Conservation (phyloP, 2,113 vertebrate genomes). For the Lipotes vexillifer region DNA sequence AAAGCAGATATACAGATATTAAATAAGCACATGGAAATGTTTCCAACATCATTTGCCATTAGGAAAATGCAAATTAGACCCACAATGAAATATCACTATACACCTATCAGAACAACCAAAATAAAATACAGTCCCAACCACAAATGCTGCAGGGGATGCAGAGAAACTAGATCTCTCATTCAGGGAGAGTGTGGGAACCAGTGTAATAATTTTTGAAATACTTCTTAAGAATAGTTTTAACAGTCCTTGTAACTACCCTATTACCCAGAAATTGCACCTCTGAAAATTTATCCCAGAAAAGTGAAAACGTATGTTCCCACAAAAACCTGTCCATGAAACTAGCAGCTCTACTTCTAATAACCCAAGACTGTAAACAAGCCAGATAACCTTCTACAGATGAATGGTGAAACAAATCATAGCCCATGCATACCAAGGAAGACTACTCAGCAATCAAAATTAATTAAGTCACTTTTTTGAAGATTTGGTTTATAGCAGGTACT, state of each 20-base stretch:
- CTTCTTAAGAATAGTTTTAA: not conserved
- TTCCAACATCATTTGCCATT: not conserved
- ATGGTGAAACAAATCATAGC: not conserved
- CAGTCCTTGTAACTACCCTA: not conserved
- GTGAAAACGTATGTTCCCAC: not conserved
- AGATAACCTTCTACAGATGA: not conserved
- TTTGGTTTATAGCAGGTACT: not conserved
- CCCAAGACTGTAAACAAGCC: not conserved
- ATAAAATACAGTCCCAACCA: not conserved
- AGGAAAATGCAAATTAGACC: not conserved
- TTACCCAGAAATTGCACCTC: not conserved
- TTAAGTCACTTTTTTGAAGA: not conserved
- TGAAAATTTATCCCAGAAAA: not conserved
- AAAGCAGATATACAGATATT: not conserved
- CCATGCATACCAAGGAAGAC: not conserved
- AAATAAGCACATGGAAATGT: not conserved
- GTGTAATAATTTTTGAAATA: not conserved
- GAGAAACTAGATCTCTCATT: not conserved
- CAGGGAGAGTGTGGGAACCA: not conserved
- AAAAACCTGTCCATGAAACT: not conserved
- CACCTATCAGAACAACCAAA: not conserved
- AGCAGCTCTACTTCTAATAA: not conserved
- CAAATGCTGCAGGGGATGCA: not conserved
- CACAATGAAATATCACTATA: not conserved
- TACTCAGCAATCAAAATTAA: not conserved